Conservation (phyloP, 2,797 vertebrate species). For the Mallotus villosus region DNA sequence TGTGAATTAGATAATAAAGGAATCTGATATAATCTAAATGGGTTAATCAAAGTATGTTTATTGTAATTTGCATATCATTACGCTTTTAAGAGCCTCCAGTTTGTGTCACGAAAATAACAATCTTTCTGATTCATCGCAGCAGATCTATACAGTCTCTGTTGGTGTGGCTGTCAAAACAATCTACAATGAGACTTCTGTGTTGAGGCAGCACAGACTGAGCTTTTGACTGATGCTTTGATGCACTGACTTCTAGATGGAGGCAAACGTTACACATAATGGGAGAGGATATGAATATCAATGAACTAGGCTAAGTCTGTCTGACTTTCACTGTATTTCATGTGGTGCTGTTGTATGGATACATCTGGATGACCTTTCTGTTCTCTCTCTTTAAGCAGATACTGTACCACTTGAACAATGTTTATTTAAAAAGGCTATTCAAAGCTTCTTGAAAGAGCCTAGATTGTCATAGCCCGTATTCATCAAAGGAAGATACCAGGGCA, state of each 20-base stretch:
- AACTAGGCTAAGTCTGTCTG: neutral
- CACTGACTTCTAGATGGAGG: constrained; percentile 2
- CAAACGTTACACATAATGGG: neutral
- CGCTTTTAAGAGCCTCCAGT: neutral
- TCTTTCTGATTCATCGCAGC: neutral
- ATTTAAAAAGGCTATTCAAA: no score
- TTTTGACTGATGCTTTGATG: neutral
- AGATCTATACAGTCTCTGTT: neutral
- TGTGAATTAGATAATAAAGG: neutral
- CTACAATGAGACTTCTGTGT: constrained; percentile 4
- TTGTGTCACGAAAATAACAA: neutral
- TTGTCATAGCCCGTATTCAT: neutral
- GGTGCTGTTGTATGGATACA: neutral
- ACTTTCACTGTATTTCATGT: neutral
- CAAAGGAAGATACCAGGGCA: neutral
- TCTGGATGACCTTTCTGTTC: neutral
- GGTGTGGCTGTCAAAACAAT: neutral
- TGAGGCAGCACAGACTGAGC: neutral
- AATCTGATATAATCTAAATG: neutral
- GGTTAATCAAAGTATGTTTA: neutral
- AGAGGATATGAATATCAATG: constrained; percentile 2
- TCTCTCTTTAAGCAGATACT: neutral
- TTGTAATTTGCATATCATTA: neutral
- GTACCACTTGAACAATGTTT: neutral
- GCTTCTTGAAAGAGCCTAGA: no score